Evolutionary conservation across 1,140 invertebrate genomes (phyloP), one percentile per base, ranked within the genome.

Genomic region (Microplitis demolitor): DNA sequence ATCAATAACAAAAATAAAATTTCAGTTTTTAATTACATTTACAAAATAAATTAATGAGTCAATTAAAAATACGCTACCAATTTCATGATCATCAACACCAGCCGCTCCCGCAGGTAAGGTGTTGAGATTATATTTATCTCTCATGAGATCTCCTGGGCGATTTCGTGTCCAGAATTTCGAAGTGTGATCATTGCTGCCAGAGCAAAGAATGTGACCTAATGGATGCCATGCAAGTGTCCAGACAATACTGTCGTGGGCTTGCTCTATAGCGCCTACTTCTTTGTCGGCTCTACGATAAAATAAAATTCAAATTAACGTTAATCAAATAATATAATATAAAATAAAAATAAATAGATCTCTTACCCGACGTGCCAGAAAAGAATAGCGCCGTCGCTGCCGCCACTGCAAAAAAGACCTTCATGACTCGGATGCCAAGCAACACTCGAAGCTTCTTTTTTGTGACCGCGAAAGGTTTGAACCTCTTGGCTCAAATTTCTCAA

Each of bases 191-290:
- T 99, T 99, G 31, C 97, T 98, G 4, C 98, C 97, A 3, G 97
- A 98, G 80, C 97, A 98, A 3, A 99, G 87, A 78, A 99, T 99
- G 84, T 99, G 98, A 4, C 98, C 98, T 4, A 99, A 85, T 1
- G 98, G 98, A 90, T 99, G 98, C 98, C 98, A 99, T 24, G 97
- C 96, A 75, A 99, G 88, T 13, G 96, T 96, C 98, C 98, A 99
- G 1, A 99, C 97, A 82, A 99, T 99, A 79, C 96, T 98, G 85
- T 99, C 98, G 86, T 99, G 98, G 33, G 98, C 98, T 81, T 97
- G 94, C 87, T 99, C 98, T 80, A 99, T 98, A 33, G 94, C 93
- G 4, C 98, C 98, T 35, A 99, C 95, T 90, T 99, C 98, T 87
- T 99, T 98, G 80, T 99, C 97, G 75, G 95, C 96, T 3, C 96